Base-by-base conservation (phyloP, 2,797 vertebrate genomes). In the Balearica regulorum region DNA sequence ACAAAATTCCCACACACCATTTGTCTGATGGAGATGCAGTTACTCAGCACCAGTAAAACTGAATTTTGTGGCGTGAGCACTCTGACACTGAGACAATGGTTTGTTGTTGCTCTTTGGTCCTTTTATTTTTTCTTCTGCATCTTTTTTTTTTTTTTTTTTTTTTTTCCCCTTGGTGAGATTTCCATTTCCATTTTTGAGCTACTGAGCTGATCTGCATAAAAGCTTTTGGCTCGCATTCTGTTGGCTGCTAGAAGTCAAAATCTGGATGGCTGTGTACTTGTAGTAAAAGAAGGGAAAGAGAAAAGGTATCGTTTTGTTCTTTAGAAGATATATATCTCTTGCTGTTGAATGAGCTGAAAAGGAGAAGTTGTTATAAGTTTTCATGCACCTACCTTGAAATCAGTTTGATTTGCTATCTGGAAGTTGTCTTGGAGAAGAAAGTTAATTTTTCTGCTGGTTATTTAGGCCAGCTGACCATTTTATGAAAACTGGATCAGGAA, bases 401-500 rank as follows among this genome's bases (percentile, higher is more conserved):
- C 26, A n/a, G 41, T 70, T 68, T 49, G 43, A 5, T 85, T 89
- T 90, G n/a, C 69, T 60, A 12, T 49, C 16, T 76, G 53, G 24
- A 80, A 75, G 55, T n/a, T 78, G 64, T 53, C 54, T 82, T 51
- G 65, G 49, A 93, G 70, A 82, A 33, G 1, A 20, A 35, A 92
- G n/a, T 18, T 90, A 39, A 57, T 58, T 55, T 64, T 69, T 58
- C 73, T 86, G 29, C 24, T 46, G 12, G 13, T 6, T 77, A 9
- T 70, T 71, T 72, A 24, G 19, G 46, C 16, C n/a, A 91, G 49
- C 19, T 78, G 62, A 72, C 21, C 18, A 6, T 69, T 90, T 94
- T 51, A 64, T 87, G 62, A 93, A 95, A 91, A 25, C 31, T 58
- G 37, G 70, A 14, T 81, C 72, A 83, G 89, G 58, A 91, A 78